Percentiles rank a stretch among this genome's conserved stretches.
These are phyloP conservation scores for Prietella phreatophila DNA, from an alignment of 2,113 vertebrate species.

Conservation along the genomic window DNA sequence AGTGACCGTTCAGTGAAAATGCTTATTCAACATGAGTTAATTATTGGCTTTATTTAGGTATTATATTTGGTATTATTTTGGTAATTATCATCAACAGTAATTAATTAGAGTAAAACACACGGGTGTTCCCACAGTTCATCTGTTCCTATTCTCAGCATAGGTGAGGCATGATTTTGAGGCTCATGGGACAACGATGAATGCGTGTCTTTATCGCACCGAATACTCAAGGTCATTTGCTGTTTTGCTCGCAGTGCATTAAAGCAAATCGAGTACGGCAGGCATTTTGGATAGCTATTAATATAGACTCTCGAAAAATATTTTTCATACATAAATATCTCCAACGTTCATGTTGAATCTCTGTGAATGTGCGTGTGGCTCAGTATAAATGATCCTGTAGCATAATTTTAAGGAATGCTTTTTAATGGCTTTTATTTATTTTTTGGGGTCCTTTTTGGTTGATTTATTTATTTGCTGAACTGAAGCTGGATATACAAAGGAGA, in stretches of 20 bases:
- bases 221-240: background rate
- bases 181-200: background rate
- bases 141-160: constrained; percentile 23
- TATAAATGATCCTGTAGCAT: background rate
- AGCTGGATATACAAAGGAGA: constrained; percentile 6
- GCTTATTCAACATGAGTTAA: background rate
- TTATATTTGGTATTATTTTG: background rate
- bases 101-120: constrained; percentile 17
- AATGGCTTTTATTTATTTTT: background rate
- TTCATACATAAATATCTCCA: background rate
- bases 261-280: background rate
- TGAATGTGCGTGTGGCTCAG: background rate
- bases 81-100: constrained; percentile 41
- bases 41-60: background rate
- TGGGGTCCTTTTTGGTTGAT: background rate
- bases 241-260: background rate
- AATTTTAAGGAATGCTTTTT: background rate
- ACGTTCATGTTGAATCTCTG: background rate
- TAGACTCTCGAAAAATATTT: background rate
- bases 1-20: constrained; percentile 15
- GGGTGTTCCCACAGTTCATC: constrained; percentile 38
- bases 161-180: background rate
- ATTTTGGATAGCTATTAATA: background rate
- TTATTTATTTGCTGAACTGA: background rate
- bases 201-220: background rate